Percentiles rank a stretch among this genome's conserved stretches.
These are phyloP conservation scores for Phortica okadai DNA, from an alignment of 2,888 invertebrate genomes.

Conservation along the genomic window DNA sequence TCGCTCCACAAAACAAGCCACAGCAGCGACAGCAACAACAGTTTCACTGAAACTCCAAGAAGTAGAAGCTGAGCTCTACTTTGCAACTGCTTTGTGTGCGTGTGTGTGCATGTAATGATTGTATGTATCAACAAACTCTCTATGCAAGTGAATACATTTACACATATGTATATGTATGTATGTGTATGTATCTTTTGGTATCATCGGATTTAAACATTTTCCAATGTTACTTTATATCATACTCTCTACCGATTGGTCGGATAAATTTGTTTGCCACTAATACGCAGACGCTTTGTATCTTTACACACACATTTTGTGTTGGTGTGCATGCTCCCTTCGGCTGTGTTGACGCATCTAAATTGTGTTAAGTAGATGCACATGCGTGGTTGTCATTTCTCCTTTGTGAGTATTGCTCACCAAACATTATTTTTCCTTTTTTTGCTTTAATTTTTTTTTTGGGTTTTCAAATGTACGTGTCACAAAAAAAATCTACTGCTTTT, in stretches of 20 bases:
- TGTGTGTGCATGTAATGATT: neutral
- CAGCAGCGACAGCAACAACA: constrained; percentile 39
- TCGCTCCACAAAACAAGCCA: constrained; percentile 45
- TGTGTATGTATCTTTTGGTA: constrained; percentile 15
- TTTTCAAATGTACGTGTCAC: constrained; percentile 17
- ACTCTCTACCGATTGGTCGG: constrained; percentile 59
- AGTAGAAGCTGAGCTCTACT: constrained; percentile 39
- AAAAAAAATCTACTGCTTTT: constrained; percentile 14
- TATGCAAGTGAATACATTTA: neutral
- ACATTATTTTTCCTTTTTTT: constrained; percentile 6
- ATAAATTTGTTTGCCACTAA: constrained; percentile 49
- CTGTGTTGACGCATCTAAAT: neutral
- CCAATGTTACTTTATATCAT: constrained; percentile 45
- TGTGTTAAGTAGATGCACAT: constrained; percentile 4
- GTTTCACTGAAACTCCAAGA: constrained; percentile 46
- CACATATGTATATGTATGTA: neutral
- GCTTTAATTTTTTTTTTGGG: constrained; percentile 35
- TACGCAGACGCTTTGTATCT: constrained; percentile 36
- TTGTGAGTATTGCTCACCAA: neutral
- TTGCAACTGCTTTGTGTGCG: constrained; percentile 31
- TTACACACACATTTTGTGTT: neutral
- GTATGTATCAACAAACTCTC: neutral
- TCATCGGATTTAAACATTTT: constrained; percentile 39
- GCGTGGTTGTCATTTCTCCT: constrained; percentile 35
- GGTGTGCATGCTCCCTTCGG: neutral